Conservation (phyloP, 2,797 vertebrate genomes). For the Fistularia tabacaria region DNA sequence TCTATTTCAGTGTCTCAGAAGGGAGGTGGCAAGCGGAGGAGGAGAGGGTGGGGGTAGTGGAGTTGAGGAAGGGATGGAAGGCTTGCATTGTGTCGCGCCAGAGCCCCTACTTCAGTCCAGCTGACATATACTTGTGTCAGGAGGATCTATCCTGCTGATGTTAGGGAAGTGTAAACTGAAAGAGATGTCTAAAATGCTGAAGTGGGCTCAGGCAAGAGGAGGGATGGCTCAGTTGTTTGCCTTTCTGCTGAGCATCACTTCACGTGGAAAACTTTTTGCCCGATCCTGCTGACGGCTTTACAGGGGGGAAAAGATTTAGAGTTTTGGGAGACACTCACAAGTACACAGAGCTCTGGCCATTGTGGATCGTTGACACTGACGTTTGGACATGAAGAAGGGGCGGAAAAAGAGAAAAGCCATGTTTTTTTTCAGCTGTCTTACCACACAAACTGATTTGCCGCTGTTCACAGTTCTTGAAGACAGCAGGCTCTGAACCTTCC, state of each 20-base stretch:
- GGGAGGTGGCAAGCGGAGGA: conserved; percentile 45
- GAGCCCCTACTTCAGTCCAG: conserved; percentile 59
- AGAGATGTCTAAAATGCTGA: conserved; percentile 72
- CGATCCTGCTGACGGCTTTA: conserved; percentile 59
- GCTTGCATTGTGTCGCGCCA: conserved; percentile 58
- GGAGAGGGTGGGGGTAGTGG: conserved; percentile 22
- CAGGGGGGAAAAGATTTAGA: conserved; percentile 30
- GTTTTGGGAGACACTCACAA: conserved; percentile 57
- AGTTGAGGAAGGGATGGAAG: conserved; percentile 30
- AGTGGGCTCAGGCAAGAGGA: conserved; percentile 56
- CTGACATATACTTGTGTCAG: conserved; percentile 71
- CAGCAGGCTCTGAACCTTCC: conserved; percentile 55
- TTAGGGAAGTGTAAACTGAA: conserved; percentile 66
- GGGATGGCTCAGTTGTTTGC: conserved; percentile 65
- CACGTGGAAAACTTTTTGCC: conserved; percentile 54
- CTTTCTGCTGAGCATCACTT: conserved; percentile 72
- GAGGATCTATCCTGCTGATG: conserved; percentile 75
- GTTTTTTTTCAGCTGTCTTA: conserved; percentile 37
- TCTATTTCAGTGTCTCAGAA: conserved; percentile 43
- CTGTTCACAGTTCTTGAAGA: conserved; percentile 47
- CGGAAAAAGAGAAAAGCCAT: conserved; percentile 38
- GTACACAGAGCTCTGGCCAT: conserved; percentile 41
- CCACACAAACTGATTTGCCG: conserved; percentile 51
- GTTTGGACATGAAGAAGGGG: conserved; percentile 52
- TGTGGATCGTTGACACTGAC: conserved; percentile 59